Base-by-base conservation (phyloP, 2,888 invertebrate species). In the Lysandra coridon region DNA sequence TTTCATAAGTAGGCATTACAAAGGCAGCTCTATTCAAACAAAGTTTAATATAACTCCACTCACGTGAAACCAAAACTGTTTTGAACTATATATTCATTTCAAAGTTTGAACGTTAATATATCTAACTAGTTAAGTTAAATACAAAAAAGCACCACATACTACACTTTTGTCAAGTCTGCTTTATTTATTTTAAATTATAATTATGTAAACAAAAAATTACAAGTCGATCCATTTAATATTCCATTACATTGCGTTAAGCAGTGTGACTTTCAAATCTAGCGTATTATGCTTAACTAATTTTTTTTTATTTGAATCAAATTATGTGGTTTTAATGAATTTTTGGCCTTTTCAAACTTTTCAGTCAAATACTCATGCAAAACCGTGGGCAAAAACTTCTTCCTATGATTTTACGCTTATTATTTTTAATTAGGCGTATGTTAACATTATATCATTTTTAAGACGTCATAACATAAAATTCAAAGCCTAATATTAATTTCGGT, bases 401-500 rank as follows among this genome's bases (percentile, higher is more conserved):
- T 69, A 69, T 69, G 3, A 33, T 64, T 69, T 69, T 69, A 69
- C 69, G 33, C 37, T 69, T 3, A 33, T 69, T 69, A 17, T 69
- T 5, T 10, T 14, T 23, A 69, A 69, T 33, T 69, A 37, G 4
- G 23, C 37, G 33, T 69, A 69, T 69, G 69, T 69, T 30, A 62
- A n/a, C 62, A 4, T 69, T 69, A 69, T 33, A 37, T 37, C 69
- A 69, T 69, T 69, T 69, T 69, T 33, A 69, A 69, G 69, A 69
- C 14, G 69, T 69, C 69, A 37, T 69, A 33, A 69, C 37, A 69
- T 33, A 30, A 75, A 62, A 69, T 37, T 57, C 37, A 79, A 82
- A 79, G 78, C 49, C 74, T 73, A 80, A 81, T 83, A 83, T 83
- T 85, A 89, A 89, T 89, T 89, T 88, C 87, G 87, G 89, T 90